Conservation (phyloP, 2,888 invertebrate species). For the Drosophila fulvimacula region DNA sequence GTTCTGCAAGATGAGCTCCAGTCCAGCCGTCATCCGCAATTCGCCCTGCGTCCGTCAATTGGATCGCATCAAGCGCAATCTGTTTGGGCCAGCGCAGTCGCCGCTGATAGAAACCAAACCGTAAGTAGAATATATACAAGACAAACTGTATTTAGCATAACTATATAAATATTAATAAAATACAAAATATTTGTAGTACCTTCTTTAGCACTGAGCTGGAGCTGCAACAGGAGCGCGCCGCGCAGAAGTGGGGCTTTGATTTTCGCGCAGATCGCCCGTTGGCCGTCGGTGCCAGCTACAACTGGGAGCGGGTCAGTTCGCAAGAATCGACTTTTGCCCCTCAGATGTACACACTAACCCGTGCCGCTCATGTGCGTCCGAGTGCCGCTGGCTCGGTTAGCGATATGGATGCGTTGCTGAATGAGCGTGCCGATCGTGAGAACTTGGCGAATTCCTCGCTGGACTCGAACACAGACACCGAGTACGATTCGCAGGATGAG, state of each 20-base stretch:
- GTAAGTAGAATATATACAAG: constrained; percentile 69
- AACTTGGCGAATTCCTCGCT: constrained; percentile 70
- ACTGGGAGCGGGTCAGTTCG: constrained; percentile 84
- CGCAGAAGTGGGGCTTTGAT: constrained; percentile 85
- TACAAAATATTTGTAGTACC: constrained; percentile 58
- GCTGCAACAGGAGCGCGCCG: constrained; percentile 87
- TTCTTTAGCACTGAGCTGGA: constrained; percentile 81
- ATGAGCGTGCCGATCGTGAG: constrained; percentile 83
- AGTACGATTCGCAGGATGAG: constrained; percentile 83
- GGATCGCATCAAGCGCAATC: constrained; percentile 83
- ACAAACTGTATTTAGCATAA: not conserved
- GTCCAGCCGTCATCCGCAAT: constrained; percentile 71
- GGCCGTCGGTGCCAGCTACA: constrained; percentile 73
- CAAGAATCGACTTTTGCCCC: constrained; percentile 82
- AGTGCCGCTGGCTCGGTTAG: constrained; percentile 37
- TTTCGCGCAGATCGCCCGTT: constrained; percentile 83
- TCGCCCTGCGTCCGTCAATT: constrained; percentile 77
- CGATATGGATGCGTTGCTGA: constrained; percentile 76
- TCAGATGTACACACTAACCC: constrained; percentile 84
- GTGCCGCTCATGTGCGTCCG: constrained; percentile 84
- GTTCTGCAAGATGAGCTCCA: constrained; percentile 80
- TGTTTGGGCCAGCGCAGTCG: constrained; percentile 79
- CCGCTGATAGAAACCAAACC: constrained; percentile 67
- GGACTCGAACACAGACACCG: constrained; percentile 78
- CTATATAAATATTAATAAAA: not conserved